Conservation (phyloP, 2,797 vertebrate genomes). For the Melanotaenia pygmaea region DNA sequence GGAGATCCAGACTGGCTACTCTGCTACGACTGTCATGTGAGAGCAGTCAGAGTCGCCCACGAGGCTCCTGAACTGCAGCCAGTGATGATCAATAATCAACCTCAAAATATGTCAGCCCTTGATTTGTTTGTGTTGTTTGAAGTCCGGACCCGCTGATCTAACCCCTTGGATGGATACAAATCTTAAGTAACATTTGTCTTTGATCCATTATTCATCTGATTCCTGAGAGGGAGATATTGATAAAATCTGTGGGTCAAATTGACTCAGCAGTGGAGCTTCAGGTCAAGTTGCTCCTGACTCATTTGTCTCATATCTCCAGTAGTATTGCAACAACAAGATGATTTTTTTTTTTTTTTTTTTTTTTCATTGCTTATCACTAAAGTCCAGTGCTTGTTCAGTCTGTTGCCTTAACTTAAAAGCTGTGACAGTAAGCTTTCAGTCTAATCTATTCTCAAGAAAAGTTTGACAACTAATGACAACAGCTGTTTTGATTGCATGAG, state of each 20-base stretch:
- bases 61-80: constrained; percentile 63
- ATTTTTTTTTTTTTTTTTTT: neutral
- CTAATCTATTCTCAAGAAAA: neutral
- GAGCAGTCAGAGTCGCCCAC: constrained; percentile 43
- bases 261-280: constrained; percentile 28
- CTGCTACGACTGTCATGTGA: constrained; percentile 12
- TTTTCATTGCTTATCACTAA: neutral
- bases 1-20: constrained; percentile 30
- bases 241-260: constrained; percentile 54
- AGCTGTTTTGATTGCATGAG: too few relatives aligned
- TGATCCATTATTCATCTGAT: constrained; percentile 81
- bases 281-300: constrained; percentile 22
- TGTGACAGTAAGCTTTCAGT: neutral
- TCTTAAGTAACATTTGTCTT: constrained; percentile 77
- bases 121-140: constrained; percentile 77
- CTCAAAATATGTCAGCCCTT: constrained; percentile 70
- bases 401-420: neutral
- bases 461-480: too few relatives aligned
- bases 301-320: neutral
- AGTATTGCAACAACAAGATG: neutral
- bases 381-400: neutral
- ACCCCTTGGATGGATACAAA: constrained; percentile 74
- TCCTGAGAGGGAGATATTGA: constrained; percentile 68
- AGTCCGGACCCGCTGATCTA: constrained; percentile 71
- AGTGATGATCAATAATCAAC: constrained; percentile 69